Conservation (phyloP, 53 echinoderm and acorn worm genomes). For the Holothuria leucospilota region DNA sequence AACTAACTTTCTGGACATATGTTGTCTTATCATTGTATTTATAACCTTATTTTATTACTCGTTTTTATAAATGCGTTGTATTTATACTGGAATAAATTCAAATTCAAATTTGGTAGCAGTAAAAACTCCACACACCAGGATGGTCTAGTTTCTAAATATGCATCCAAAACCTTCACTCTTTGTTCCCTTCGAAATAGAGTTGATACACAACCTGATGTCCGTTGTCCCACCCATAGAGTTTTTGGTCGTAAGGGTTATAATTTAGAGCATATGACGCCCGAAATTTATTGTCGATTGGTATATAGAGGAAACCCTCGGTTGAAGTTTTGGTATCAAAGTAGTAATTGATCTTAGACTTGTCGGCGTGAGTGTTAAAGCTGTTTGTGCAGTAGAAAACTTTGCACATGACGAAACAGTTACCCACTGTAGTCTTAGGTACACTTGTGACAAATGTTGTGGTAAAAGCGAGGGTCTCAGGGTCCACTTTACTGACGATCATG, state of each 20-base stretch:
- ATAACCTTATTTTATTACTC: too few species aligned
- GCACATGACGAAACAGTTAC: slow-evolving; percentile 80
- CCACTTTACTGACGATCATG: slow-evolving; percentile 54
- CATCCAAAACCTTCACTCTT: too few species aligned
- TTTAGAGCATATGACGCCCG: slow-evolving; percentile 60
- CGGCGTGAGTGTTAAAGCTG: slow-evolving; percentile 13
- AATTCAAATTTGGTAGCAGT: too few species aligned
- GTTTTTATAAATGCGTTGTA: too few species aligned
- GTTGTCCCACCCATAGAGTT: slow-evolving; percentile 79
- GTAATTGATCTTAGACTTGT: slow-evolving; percentile 45
- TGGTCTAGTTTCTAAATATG: too few species aligned
- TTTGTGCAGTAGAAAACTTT: slow-evolving; percentile 64
- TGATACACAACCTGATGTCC: slow-evolving; percentile 78
- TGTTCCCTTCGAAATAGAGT: slow-evolving; percentile 44
- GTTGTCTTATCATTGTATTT: too few species aligned
- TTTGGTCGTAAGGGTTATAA: slow-evolving; percentile 76
- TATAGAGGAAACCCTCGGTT: slow-evolving; percentile 40
- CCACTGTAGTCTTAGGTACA: slow-evolving; percentile 63
- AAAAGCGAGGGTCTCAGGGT: slow-evolving; percentile 63
- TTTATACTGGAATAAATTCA: too few species aligned
- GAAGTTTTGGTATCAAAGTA: slow-evolving; percentile 55
- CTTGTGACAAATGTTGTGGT: slow-evolving; percentile 43
- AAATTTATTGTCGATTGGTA: slow-evolving; percentile 76
- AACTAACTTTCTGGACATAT: too few species aligned
- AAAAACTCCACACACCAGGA: too few species aligned